Evolutionary conservation across 2,797 vertebrate genomes (phyloP), one percentile per base, ranked within the genome.

Genomic region (Ctenopoma multispine): DNA sequence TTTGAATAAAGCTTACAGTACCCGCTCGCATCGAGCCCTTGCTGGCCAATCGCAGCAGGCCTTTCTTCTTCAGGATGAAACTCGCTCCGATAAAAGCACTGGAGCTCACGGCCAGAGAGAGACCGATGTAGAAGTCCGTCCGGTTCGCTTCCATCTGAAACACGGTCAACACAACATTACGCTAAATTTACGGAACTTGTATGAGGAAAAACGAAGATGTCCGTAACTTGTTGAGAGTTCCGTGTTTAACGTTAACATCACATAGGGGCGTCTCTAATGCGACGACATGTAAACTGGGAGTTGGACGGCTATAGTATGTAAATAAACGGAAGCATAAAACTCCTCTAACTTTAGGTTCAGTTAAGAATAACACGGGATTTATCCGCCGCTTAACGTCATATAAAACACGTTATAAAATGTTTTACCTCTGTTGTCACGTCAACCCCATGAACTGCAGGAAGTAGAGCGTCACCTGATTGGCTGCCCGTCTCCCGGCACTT

Each of bases 31-130:
- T 84, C 4, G 92, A 94, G 4, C 95, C 95, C n/a, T 84, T 94
- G 75, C 90, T 79, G 67, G 91, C 91, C 80, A 96, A 73, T 80
- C 94, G 92, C 56, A 97, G 89, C 49, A 96, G 91, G 43, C 95
- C 96, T 82, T 96, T 96, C 90, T 97, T 96, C 87, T 96, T 96
- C 69, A 97, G 89, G 50, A 96, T 94, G 84, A 96, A 96, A 75
- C 95, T 96, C 4, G 81, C 36, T 0, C 96, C 96, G 77, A 95
- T 96, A 58, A 96, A 96, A 40, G 90, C 54, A 63, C 96, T 96
- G 64, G 95, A 96, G 72, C 90, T 90, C 61, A 96, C 63, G 6
- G 95, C 95, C 69, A 97, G 88, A 0, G 82, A 91, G 24, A 97
- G 89, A 21, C 95, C 96, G 50, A 93, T 88, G 75, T 94, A 95